Evolutionary conservation across 2,113 vertebrate genomes (phyloP).

Genomic region (Tursiops truncatus): DNA sequence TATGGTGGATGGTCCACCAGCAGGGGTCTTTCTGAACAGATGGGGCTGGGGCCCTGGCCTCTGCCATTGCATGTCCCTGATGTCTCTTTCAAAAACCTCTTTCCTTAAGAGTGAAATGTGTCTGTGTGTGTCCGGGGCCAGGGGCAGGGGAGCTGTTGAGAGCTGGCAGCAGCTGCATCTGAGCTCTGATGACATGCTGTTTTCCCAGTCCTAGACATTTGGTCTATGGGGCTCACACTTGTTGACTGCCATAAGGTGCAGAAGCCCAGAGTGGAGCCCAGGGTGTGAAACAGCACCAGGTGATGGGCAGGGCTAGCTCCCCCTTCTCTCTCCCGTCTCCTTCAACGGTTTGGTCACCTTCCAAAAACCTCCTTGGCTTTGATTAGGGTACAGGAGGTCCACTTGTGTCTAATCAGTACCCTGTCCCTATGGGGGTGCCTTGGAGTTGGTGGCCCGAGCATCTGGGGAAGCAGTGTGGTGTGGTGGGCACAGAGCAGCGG

Average conservation of each 20-base stretch:
- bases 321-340: accelerated
- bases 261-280: neutral
- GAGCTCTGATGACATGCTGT: neutral
- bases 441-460: accelerated
- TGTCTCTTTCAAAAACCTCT: neutral
- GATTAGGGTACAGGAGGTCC: neutral
- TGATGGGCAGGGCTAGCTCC: neutral
- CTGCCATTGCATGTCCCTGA: neutral
- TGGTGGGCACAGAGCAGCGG: neutral
- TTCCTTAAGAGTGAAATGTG: neutral
- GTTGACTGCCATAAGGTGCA: neutral
- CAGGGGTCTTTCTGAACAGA: neutral
- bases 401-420: neutral
- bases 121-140: neutral
- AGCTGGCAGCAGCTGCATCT: neutral
- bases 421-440: neutral
- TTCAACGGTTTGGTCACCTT: neutral
- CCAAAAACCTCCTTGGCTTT: neutral
- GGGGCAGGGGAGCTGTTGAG: neutral
- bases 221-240: neutral
- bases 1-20: neutral
- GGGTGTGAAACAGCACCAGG: neutral
- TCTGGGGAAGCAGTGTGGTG: neutral
- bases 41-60: too few relatives aligned
- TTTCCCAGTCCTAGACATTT: neutral